Conservation (phyloP, 2,113 vertebrate genomes). For the Sphaerodactylus townsendi region DNA sequence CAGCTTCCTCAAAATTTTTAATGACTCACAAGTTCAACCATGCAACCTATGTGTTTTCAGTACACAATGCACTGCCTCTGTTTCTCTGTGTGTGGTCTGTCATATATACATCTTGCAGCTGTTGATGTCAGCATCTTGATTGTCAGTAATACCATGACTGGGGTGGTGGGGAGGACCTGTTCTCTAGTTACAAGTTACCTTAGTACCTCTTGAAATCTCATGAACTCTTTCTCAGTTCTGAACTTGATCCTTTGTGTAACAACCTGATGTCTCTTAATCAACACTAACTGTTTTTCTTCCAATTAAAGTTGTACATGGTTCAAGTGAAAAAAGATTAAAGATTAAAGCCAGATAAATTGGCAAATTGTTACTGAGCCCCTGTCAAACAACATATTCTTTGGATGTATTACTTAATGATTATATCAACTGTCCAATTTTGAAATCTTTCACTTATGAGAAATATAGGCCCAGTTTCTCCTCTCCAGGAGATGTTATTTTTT, state of each 20-base stretch:
- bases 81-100: constrained; percentile 10
- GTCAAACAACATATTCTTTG: not conserved
- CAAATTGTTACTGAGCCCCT: not conserved
- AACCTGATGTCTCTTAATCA: not conserved
- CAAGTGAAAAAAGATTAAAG: not conserved
- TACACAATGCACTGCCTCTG: not conserved
- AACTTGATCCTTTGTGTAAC: constrained; percentile 5
- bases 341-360: not conserved
- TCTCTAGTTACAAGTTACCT: not conserved
- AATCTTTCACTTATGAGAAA: not conserved
- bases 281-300: constrained; percentile 1
- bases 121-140: not conserved
- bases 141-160: not conserved
- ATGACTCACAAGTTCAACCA: not conserved
- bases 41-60: not conserved
- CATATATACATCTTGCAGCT: not conserved
- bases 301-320: not conserved
- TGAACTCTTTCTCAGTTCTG: not conserved
- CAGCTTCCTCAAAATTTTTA: not conserved
- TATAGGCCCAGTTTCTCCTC: not conserved
- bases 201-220: not conserved
- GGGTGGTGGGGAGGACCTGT: too few species aligned
- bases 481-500: not conserved
- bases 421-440: not conserved
- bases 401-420: not conserved